Base-by-base conservation (phyloP, 1,140 invertebrate genomes). In the Anastrepha ludens region DNA sequence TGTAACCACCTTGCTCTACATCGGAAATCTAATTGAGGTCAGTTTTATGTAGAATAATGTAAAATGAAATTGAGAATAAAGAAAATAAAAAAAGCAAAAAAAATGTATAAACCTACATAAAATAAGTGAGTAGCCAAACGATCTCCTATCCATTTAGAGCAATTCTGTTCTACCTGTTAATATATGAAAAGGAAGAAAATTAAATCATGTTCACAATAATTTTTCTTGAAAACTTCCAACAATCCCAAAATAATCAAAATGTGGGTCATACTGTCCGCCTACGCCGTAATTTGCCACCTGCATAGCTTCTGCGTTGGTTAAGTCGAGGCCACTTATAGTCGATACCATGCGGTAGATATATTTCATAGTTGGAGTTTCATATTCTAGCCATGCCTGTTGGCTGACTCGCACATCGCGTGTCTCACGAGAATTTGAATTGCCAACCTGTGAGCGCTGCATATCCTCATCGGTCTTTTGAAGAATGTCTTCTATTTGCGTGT, bases 321-420 rank as follows among this genome's bases (percentile, higher is more conserved):
- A 95, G 78, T 96, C 96, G 87, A 99, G 94, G 2, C 97, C 97
- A 60, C 97, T 98, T 93, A 99, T 96, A 90, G 96, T 95, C 13
- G 94, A 94, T 0, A 97, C 95, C 58, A 97, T 94, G 87, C 94
- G 94, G 58, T 96, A 96, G n/a, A 96, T 88, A 87, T 94, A 94
- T 5, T 94, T 95, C 47, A 99, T 95, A 17, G 96, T 74, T 89
- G 98, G 95, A 90, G 98, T 97, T 29, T 95, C 94, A 90, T 97
- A 96, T 89, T 96, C 96, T 17, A 99, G 94, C 99, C 98, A 99
- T 1, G 97, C 96, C 89, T 98, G 99, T 95, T 99, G 99, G 92
- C 98, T 99, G 90, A 99, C 99, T 88, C 99, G 95, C 92, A 99
- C 98, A 39, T 92, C 91, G 96, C 95, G 2, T 97, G 90, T 87